Evolutionary conservation across 2,113 vertebrate species (phyloP), one percentile per base, ranked within the genome.

Genomic region (Glareola pratincola): DNA sequence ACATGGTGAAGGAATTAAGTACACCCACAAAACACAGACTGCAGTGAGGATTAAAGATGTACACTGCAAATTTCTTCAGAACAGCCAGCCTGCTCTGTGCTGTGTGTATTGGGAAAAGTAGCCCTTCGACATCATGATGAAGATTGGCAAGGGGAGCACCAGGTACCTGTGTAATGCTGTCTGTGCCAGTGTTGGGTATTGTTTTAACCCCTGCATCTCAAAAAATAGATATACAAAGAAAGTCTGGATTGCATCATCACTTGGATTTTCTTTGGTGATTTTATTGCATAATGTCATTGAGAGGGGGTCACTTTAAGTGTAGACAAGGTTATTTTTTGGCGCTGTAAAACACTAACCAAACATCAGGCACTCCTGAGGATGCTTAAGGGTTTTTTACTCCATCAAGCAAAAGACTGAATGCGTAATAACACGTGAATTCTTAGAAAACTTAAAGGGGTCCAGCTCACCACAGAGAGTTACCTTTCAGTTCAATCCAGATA

Each of bases 61-160:
- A 22, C 11, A 12, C 72, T 83, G 62, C 48, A 73, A 26, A 86
- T 79, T 68, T 48, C 48, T 90, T 59, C 26, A 47, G 41, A 41
- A n/a, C 32, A 71, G n/a, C 41, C 50, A 45, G 10, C 27, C 50
- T 85, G 36, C 34, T 56, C 12, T 56, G 34, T 73, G 43, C 53
- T 2, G 0, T 17, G 18, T 48, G 45, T 20, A 4, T 27, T 75
- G 57, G 66, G 37, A 80, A 67, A 79, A 67, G 27, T 14, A 81
- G 18, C 26, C 14, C 45, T 75, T 60, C 1, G 1, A 59, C 1
- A 0, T 57, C 48, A 8, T 2, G 17, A 12, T 73, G 68, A 67
- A 69, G 68, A 5, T 5, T 84, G 77, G 51, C 29, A 57, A 63
- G 30, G 43, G 69, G 64, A 73, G 37, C 32, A 20, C 7, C 47